phyloP scores from a whole-genome alignment of 2,797 vertebrate genomes.

The Moxostoma hubbsi region DNA sequence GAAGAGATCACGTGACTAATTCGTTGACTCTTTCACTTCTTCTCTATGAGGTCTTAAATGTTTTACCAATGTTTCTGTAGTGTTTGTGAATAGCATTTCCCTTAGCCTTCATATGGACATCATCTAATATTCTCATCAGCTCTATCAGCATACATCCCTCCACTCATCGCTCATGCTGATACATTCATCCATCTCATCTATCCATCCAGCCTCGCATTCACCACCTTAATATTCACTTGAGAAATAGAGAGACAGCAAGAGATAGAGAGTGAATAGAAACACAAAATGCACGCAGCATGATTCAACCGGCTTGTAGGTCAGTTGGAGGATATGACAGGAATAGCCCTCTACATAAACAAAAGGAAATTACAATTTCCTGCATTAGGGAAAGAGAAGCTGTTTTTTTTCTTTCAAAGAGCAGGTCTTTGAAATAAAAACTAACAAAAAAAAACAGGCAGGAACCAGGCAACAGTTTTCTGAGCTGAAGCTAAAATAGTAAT shows the following conservation, averaged over 20 bases:
- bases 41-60: background rate
- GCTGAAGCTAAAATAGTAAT: constrained; percentile 46
- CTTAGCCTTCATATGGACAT: constrained; percentile 9
- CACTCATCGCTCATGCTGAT: constrained; percentile 43
- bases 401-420: constrained; percentile 30
- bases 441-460: background rate
- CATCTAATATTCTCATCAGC: constrained; percentile 44
- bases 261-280: constrained; percentile 43
- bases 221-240: constrained; percentile 29
- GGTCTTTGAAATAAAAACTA: constrained; percentile 9
- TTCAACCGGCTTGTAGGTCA: constrained; percentile 33
- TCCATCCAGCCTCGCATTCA: constrained; percentile 30
- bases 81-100: background rate
- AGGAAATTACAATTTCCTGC: constrained; percentile 45
- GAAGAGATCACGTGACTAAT: background rate
- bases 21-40: background rate
- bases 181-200: constrained; percentile 36
- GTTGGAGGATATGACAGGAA: constrained; percentile 45
- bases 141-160: constrained; percentile 37
- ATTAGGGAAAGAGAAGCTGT: constrained; percentile 39
- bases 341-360: constrained; percentile 51
- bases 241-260: constrained; percentile 21
- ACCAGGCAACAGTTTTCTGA: constrained; percentile 16
- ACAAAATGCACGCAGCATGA: constrained; percentile 37
- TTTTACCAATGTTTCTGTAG: background rate